Evolutionary conservation across 2,888 invertebrate genomes (phyloP).

Genomic region (Lochmaea crataegi): DNA sequence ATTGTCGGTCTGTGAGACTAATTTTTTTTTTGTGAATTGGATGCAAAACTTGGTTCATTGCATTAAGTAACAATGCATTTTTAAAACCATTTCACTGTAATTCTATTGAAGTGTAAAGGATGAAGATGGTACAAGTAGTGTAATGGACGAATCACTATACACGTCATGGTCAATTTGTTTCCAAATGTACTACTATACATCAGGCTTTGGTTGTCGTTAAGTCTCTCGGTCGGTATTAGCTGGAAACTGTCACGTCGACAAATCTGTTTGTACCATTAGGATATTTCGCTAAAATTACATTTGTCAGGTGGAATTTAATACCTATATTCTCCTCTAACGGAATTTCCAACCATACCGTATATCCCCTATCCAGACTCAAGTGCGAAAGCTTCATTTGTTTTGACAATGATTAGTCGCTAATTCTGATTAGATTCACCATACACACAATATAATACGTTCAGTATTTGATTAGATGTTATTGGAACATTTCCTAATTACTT

Average conservation of each 20-base stretch:
- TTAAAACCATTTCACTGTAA: neutral
- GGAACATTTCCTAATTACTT: neutral
- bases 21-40: no score
- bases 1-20: no score
- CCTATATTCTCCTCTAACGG: conserved; percentile 44
- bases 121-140: neutral
- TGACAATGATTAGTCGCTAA: conserved; percentile 44
- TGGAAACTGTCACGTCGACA: conserved; percentile 61
- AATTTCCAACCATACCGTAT: conserved; percentile 19
- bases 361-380: conserved; percentile 19
- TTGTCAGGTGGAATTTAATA: conserved; percentile 63
- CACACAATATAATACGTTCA: conserved; percentile 13
- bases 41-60: no score
- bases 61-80: neutral
- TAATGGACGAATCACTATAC: conserved; percentile 42
- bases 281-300: conserved; percentile 63
- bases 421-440: conserved; percentile 32
- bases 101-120: neutral
- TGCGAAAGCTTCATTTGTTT: conserved; percentile 37
- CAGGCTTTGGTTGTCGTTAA: conserved; percentile 63
- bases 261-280: conserved; percentile 64
- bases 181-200: conserved; percentile 61
- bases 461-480: conserved; percentile 9
- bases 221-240: conserved; percentile 63
- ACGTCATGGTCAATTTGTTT: conserved; percentile 57